Evolutionary conservation across 2,888 invertebrate species (phyloP), one percentile per base, ranked within the genome.

Genomic region (Nyleta sp.): DNA sequence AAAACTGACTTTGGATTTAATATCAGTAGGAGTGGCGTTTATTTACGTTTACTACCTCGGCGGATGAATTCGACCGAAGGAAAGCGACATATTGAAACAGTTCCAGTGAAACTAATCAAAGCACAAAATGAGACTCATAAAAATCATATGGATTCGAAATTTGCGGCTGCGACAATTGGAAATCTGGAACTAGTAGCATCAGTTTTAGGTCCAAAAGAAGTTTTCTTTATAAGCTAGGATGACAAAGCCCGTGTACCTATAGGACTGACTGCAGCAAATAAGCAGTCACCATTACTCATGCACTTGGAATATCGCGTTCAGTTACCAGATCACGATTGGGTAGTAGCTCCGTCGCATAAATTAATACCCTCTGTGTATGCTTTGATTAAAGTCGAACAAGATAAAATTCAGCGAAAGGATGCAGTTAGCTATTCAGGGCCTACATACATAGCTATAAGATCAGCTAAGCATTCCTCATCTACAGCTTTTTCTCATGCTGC

Each of bases 351-450:
- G 24, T 50, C 78, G n/a, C 87, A 89, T 70, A 88, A 89, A 57
- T 74, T 89, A 1, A 86, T 87, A 24, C 87, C 87, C 2, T 84
- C 85, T 7, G 86, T 88, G 1, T 88, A 88, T 81, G 88, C 86
- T 17, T 82, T 71, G 8, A 77, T 85, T 22, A 50, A 59, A 48
- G 82, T 88, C 6, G 81, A 83, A 57, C 38, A 62, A 28, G 78
- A 85, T 68, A 73, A 73, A 46, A 35, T 83, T 74, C 86, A 87
- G 53, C 64, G 80, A 60, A 80, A 81, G 70, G 67, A 88, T 84
- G 87, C 87, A 50, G 88, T 90, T 28, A 65, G 83, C 38, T 89
- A 89, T 74, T 85, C 84, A 67, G 91, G 91, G 13, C 91, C 91
- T 53, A 91, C 90, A 60, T 74, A 88, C 83, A 83, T 91, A 46